Base-by-base conservation (phyloP, 2,113 vertebrate genomes). In the Phrynosoma platyrhinos region DNA sequence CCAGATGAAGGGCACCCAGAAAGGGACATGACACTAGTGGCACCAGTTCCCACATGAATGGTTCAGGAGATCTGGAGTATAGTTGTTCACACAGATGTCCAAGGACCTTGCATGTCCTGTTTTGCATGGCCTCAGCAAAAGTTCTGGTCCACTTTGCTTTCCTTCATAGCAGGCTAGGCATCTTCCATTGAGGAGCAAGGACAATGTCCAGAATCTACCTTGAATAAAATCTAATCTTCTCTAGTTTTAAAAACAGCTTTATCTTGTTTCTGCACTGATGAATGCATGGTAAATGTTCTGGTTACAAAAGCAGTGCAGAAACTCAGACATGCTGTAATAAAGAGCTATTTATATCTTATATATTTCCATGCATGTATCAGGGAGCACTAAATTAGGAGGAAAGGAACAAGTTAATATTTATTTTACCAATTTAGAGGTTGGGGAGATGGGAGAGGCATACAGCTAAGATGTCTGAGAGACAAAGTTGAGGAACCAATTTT, bases 401-500 rank as follows among this genome's bases (percentile, higher is more conserved):
- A 82, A 76, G 69, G 58, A 76, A 27, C 79, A 77, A 52, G 58
- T 82, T 88, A 88, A 88, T 88, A 76, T 88, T 82, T 88, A 82
- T 82, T 77, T 88, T 82, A 77, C 20, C 79, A 75, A 36, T 82
- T 36, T 82, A 18, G 13, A 14, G 18, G 79, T 52, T 53, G 79
- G 58, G 27, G 79, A 76, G 86, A 55, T 13, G 2, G 55, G 23
- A 76, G 71, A 76, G 13, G 58, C 36, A 32, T 53, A 20, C 4
- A 64, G 86, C 25, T 32, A 76, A 82, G 69, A 64, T 62, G 79
- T 40, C 32, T 42, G 66, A 72, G 69, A 87, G 69, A 52, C 23
- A 3, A n/a, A 72, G 71, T 25, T 68, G 52, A 27, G 9, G 53
- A 81, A 52, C 55, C 9, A 74, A 76, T 80, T 42, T 62, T 80